A percentile compares a stretch with the other conserved stretches of the same genome.
Conservation (phyloP, 2,888 invertebrate species). For the Ectemnius lituratus region DNA sequence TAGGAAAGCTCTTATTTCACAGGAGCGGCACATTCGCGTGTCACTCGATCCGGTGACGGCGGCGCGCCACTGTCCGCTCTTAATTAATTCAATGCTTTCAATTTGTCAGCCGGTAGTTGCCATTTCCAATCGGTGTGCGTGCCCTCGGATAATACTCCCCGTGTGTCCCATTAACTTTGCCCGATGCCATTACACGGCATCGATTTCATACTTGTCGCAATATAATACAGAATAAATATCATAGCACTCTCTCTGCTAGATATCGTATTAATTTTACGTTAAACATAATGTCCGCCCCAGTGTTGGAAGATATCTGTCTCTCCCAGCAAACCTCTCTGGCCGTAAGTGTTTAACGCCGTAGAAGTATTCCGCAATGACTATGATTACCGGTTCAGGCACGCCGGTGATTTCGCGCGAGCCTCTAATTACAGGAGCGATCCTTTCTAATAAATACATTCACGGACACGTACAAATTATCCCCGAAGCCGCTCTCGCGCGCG, state of each 20-base stretch:
- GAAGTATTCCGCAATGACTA: conserved; percentile 4
- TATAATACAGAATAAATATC: not conserved
- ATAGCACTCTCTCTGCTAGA: not conserved
- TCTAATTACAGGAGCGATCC: conserved; percentile 6
- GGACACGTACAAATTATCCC: conserved; percentile 11
- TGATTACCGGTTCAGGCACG: not conserved
- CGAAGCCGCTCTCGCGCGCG: too few species aligned
- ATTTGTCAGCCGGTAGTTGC: conserved; percentile 26
- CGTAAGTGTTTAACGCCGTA: conserved; percentile 8
- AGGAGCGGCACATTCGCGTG: conserved; percentile 31
- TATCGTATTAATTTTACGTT: not conserved
- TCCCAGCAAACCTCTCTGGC: not conserved
- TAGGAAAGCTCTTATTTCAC: conserved; percentile 40
- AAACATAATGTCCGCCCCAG: not conserved
- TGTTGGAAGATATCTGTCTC: too few species aligned
- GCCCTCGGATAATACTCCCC: conserved; percentile 2
- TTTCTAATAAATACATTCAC: conserved; percentile 2
- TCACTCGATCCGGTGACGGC: conserved; percentile 29
- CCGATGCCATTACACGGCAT: not conserved
- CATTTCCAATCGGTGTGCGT: conserved; percentile 1
- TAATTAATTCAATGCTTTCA: conserved; percentile 53
- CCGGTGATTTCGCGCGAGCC: not conserved
- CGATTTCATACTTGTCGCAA: not conserved
- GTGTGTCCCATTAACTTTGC: conserved; percentile 24
- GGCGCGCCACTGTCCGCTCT: conserved; percentile 29